phyloP scores from a whole-genome alignment of 2,113 vertebrate genomes.

The Octodon degus region DNA sequence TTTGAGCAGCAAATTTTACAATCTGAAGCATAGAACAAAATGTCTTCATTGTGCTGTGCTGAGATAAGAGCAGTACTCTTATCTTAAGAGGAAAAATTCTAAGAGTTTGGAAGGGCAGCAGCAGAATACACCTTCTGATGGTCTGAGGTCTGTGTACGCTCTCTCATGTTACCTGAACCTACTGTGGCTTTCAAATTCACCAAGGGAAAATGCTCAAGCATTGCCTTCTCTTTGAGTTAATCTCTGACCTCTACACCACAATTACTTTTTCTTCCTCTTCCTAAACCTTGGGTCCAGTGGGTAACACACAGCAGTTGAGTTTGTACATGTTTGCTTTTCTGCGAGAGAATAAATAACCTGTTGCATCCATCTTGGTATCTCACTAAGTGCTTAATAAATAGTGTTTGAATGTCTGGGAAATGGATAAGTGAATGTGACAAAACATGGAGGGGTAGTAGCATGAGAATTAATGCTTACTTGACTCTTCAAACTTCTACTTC shows the following conservation, averaged over 20 bases:
- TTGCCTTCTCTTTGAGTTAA: background rate
- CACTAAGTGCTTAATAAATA: background rate
- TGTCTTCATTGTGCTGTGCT: background rate
- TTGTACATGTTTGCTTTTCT: background rate
- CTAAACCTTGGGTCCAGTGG: background rate
- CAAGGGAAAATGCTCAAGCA: background rate
- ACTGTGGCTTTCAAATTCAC: background rate
- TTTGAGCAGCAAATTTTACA: background rate
- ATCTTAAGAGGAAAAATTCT: background rate
- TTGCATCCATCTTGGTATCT: background rate
- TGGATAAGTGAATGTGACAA: background rate
- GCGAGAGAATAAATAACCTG: background rate
- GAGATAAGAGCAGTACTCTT: background rate
- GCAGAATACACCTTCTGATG: no score
- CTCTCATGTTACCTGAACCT: background rate
- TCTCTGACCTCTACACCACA: background rate
- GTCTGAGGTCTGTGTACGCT: accelerated
- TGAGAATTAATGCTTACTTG: background rate
- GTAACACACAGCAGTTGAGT: background rate
- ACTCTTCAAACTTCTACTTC: background rate
- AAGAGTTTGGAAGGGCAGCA: background rate
- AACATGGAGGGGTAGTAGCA: background rate
- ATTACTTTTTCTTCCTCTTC: constrained; percentile 31
- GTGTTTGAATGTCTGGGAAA: background rate
- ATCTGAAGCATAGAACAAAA: background rate